A percentile compares a stretch with the other conserved stretches of the same genome.
These are phyloP conservation scores for Pseudochirops corinnae DNA, from an alignment of 2,797 vertebrate genomes.

Conservation along the genomic window DNA sequence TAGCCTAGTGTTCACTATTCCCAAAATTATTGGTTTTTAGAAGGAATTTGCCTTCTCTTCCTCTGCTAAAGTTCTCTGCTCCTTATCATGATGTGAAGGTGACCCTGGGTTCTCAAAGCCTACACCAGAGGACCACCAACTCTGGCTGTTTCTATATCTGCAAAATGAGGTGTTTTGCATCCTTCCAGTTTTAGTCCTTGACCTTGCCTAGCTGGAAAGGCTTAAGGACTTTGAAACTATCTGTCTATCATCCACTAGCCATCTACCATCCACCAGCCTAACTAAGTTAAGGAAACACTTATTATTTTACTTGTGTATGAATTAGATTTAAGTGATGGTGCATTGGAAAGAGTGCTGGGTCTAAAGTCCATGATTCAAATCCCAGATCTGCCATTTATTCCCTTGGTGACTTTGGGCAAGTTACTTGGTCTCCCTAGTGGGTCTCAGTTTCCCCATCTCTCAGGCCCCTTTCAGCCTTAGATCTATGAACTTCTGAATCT, in stretches of 20 bases:
- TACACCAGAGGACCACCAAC: background rate
- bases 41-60: background rate
- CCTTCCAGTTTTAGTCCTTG: background rate
- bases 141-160: background rate
- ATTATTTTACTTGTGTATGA: background rate
- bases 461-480: background rate
- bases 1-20: background rate
- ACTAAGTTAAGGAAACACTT: background rate
- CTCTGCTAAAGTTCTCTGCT: background rate
- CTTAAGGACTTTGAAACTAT: background rate
- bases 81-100: background rate
- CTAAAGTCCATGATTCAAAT: background rate
- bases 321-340: background rate
- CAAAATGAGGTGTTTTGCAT: background rate
- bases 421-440: background rate
- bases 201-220: background rate
- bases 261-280: background rate
- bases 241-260: background rate
- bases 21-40: background rate
- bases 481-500: background rate
- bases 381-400: background rate
- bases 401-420: background rate
- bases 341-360: background rate
- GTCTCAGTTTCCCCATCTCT: background rate
- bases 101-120: background rate